These are phyloP conservation scores for Hydrozoanthus gracilis DNA, from an alignment of 92 coral and sea anemone species.

Conservation along the genomic window DNA sequence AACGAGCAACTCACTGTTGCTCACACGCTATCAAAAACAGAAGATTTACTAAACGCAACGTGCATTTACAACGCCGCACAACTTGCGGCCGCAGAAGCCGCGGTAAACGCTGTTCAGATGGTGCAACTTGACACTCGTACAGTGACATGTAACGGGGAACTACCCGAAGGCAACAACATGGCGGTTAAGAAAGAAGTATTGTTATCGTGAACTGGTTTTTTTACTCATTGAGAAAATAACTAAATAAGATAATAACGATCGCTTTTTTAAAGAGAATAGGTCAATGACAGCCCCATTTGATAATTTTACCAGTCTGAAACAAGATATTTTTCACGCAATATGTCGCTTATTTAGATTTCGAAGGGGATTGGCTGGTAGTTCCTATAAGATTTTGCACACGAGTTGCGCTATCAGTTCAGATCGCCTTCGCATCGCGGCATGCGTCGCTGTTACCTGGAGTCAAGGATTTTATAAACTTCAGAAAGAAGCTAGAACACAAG, in stretches of 20 bases:
- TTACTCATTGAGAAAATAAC: not conserved
- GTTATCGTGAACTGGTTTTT: slow-evolving; percentile 11
- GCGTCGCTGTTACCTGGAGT: too few relatives aligned
- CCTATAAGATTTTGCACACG: not conserved
- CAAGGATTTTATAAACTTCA: too few relatives aligned
- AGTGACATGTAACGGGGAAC: slow-evolving; percentile 41
- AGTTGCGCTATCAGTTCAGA: not conserved
- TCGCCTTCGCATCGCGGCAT: too few relatives aligned
- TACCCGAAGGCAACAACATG: slow-evolving; percentile 44
- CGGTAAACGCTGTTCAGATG: slow-evolving; percentile 33
- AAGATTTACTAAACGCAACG: slow-evolving; percentile 32
- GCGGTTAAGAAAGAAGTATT: slow-evolving; percentile 61
- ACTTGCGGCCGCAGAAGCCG: slow-evolving; percentile 40
- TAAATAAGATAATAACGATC: not conserved
- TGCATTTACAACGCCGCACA: slow-evolving; percentile 45
- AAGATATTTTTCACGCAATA: slow-evolving; percentile 27
- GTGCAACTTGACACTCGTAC: slow-evolving; percentile 30
- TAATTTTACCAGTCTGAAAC: slow-evolving; percentile 11
- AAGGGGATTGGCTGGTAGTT: not conserved
- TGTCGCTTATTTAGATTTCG: not conserved
- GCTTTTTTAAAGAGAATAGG: slow-evolving; percentile 3
- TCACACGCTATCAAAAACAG: slow-evolving; percentile 34
- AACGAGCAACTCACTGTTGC: slow-evolving; percentile 16
- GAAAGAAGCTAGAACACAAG: too few relatives aligned
- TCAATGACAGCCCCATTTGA: slow-evolving; percentile 9